Percentiles rank a stretch among this genome's conserved stretches.
Evolutionary conservation across 2,888 invertebrate species (phyloP).

Genomic region (Patella ulyssiponensis): DNA sequence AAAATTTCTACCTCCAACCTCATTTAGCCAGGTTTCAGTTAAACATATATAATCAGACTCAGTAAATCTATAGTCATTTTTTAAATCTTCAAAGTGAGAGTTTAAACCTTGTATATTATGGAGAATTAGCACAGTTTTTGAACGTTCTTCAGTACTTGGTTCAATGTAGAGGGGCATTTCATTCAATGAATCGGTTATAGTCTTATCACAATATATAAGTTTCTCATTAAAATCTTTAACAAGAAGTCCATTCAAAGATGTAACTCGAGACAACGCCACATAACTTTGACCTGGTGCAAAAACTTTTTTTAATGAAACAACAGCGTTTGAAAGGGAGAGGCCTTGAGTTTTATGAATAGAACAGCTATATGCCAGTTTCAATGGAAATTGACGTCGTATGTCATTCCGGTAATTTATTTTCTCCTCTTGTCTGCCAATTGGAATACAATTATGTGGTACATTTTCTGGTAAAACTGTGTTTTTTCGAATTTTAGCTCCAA

Average conservation of each 20-base stretch:
- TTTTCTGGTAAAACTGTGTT: too few species aligned
- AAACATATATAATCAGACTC: background rate
- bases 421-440: conserved; percentile 15
- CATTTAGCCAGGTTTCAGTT: conserved; percentile 31
- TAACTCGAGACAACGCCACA: background rate
- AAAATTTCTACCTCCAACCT: background rate
- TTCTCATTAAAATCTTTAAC: background rate
- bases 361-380: conserved; percentile 15
- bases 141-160: background rate
- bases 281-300: background rate
- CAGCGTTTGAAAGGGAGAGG: background rate
- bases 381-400: conserved; percentile 17
- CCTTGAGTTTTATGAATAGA: background rate
- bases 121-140: background rate
- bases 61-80: background rate
- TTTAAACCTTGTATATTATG: background rate
- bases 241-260: background rate
- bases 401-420: background rate
- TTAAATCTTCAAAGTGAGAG: background rate
- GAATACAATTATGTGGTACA: background rate
- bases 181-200: background rate
- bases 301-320: conserved; percentile 13
- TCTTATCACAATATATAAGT: background rate
- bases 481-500: conserved; percentile 1
- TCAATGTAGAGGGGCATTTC: background rate